Evolutionary conservation across 1,140 invertebrate species (phyloP).

Genomic region (Conus ventricosus): DNA sequence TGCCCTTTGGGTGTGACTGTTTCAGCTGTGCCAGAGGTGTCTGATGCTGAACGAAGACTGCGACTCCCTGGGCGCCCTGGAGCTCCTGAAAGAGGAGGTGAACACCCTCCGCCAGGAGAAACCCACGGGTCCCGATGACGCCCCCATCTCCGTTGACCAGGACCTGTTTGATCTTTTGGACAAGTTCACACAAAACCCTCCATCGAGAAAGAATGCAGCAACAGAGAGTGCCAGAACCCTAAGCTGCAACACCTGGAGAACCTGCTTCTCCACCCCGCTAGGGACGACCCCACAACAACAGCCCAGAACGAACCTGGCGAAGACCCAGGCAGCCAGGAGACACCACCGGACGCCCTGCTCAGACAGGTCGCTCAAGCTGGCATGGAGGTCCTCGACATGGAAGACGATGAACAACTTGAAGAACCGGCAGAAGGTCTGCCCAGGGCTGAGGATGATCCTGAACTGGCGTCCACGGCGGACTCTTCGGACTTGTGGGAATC

Average conservation of each 20-base stretch:
- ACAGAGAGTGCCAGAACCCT: background rate
- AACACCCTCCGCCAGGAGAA: background rate
- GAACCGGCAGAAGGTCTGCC: background rate
- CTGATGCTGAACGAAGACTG: slow-evolving; percentile 29
- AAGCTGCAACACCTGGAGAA: slow-evolving; percentile 2
- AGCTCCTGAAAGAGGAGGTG: slow-evolving; percentile 12
- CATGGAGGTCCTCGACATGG: background rate
- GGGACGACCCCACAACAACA: too few relatives aligned
- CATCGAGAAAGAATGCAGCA: background rate
- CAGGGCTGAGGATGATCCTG: background rate
- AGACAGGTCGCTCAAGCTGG: background rate
- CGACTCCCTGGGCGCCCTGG: background rate
- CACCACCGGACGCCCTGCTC: background rate
- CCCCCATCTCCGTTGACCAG: background rate
- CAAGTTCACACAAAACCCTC: background rate
- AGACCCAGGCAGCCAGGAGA: background rate
- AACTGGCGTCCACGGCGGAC: background rate
- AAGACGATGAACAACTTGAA: background rate
- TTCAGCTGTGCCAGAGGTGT: slow-evolving; percentile 7
- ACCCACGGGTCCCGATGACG: background rate
- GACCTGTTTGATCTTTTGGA: background rate
- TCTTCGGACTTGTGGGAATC: background rate
- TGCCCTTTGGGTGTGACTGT: background rate
- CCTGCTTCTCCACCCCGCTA: background rate
- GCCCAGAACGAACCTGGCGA: background rate